phyloP scores from a whole-genome alignment of 2,888 invertebrate genomes.

The Trichogramma dendrolimi region DNA sequence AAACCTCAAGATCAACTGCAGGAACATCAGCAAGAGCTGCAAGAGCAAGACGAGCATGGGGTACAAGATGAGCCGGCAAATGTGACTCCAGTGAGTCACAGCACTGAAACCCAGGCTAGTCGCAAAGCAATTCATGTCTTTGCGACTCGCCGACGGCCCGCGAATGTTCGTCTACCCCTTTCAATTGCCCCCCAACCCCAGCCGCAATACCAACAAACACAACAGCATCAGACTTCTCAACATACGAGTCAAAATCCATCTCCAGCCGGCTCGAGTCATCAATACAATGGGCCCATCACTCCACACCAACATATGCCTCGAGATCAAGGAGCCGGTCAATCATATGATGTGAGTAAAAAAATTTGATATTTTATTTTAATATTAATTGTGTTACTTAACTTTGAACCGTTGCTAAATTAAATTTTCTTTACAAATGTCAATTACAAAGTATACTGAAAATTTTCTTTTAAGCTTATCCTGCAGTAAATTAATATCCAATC shows the following conservation, averaged over 20 bases:
- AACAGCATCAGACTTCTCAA: slow-evolving; percentile 26
- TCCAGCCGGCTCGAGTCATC: slow-evolving; percentile 20
- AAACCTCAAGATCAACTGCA: slow-evolving; percentile 1
- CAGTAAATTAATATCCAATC: no score
- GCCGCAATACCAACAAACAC: neutral
- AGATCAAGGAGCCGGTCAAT: slow-evolving; percentile 26
- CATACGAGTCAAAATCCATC: slow-evolving; percentile 20
- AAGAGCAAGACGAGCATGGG: slow-evolving; percentile 7
- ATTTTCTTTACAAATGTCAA: no score
- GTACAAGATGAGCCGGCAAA: slow-evolving; percentile 42
- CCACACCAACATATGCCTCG: slow-evolving; percentile 18
- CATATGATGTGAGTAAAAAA: slow-evolving; percentile 14
- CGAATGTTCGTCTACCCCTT: no score
- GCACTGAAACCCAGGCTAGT: slow-evolving; percentile 46
- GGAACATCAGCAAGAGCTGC: slow-evolving; percentile 5
- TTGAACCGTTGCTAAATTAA: no score
- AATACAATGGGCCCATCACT: slow-evolving; percentile 2
- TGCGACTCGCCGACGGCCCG: no score
- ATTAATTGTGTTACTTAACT: no score
- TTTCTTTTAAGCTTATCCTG: no score
- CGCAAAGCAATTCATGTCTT: slow-evolving; percentile 34
- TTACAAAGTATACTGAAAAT: no score
- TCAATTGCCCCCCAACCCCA: no score
- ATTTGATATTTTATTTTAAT: neutral
- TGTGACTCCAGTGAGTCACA: slow-evolving; percentile 50